These are phyloP conservation scores for Dasyornis broadbenti DNA, from an alignment of 2,113 vertebrate genomes.

Conservation along the genomic window DNA sequence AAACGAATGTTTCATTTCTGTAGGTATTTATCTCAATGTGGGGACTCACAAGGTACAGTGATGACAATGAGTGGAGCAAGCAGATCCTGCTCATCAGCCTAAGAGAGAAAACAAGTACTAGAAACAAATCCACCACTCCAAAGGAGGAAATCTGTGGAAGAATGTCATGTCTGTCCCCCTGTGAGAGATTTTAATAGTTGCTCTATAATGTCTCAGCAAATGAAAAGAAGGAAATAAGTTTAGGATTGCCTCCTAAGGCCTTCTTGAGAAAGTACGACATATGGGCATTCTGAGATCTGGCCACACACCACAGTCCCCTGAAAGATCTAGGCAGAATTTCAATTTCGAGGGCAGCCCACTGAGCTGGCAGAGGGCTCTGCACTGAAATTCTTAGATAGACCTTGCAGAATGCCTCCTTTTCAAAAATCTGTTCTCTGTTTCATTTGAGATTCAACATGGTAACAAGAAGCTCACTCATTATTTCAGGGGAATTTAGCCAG, in stretches of 20 bases:
- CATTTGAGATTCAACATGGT: not conserved
- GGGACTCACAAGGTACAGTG: not conserved
- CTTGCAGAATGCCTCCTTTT: not conserved
- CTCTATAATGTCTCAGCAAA: not conserved
- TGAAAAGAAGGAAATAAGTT: not conserved
- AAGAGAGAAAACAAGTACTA: not conserved
- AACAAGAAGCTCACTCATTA: not conserved
- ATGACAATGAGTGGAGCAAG: not conserved
- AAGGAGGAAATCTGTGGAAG: not conserved
- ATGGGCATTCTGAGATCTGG: not conserved
- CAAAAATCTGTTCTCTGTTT: conserved; percentile 17
- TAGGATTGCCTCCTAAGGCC: not conserved
- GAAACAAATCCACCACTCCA: not conserved
- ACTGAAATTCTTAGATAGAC: not conserved
- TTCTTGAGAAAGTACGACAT: not conserved
- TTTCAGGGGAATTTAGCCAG: conserved; percentile 20
- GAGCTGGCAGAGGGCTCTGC: not conserved
- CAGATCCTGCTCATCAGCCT: not conserved
- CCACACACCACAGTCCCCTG: not conserved
- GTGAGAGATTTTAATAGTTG: not conserved
- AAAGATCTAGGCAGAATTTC: not conserved
- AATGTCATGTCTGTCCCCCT: not conserved
- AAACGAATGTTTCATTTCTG: not conserved
- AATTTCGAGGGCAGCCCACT: not conserved
- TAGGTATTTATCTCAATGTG: not conserved